phyloP scores from a whole-genome alignment of 2,797 vertebrate species.

The Epinephelus coioides region DNA sequence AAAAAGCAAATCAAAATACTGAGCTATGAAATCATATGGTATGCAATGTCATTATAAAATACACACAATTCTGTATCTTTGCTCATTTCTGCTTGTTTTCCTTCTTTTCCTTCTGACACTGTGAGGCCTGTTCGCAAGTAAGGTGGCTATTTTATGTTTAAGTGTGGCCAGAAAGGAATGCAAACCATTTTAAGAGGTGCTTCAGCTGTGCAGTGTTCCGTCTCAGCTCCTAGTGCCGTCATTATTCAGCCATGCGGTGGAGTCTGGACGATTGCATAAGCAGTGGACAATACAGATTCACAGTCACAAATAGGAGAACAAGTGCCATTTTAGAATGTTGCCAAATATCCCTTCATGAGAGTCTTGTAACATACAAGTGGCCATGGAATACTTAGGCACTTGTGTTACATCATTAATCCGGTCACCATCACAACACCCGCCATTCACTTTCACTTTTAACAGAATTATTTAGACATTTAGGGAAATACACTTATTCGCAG shows the following conservation, averaged over 20 bases:
- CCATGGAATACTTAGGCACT: too few relatives aligned
- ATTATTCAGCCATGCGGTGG: conserved; percentile 30
- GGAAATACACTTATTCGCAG: not conserved
- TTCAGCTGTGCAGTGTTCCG: conserved; percentile 60
- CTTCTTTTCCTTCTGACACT: conserved; percentile 1
- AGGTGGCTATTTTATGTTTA: conserved; percentile 61
- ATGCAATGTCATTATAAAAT: not conserved
- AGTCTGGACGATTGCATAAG: conserved; percentile 52
- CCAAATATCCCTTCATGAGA: not conserved
- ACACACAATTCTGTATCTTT: not conserved
- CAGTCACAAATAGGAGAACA: not conserved
- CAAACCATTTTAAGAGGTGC: conserved; percentile 77
- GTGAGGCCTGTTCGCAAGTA: conserved; percentile 27
- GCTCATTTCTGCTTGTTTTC: conserved; percentile 1
- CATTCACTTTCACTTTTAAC: not conserved
- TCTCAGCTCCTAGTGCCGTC: conserved; percentile 57
- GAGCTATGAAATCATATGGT: not conserved
- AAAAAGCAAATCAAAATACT: conserved; percentile 1
- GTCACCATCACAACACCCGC: not conserved
- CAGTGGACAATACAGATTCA: conserved; percentile 14
- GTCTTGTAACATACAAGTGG: not conserved
- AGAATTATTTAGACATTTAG: not conserved
- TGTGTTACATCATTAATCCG: not conserved
- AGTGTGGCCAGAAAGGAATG: conserved; percentile 69
- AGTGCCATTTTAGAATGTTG: not conserved